Conservation (phyloP, 1,140 invertebrate species). For the Drosophila albomicans region DNA sequence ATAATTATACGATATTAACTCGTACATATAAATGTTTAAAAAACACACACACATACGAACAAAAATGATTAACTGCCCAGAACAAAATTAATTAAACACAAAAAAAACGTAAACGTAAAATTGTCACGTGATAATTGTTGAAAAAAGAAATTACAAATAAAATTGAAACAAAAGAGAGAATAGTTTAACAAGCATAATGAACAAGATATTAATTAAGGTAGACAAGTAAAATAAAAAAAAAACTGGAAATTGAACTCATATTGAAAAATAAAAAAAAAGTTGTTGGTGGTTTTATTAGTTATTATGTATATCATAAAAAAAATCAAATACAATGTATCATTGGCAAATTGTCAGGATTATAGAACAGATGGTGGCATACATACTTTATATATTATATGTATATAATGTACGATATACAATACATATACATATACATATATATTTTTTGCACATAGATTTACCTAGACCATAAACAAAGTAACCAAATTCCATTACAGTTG, state of each 20-base stretch:
- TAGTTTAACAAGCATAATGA: conserved; percentile 64
- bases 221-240: conserved; percentile 56
- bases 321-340: conserved; percentile 64
- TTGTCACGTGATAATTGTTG: conserved; percentile 83
- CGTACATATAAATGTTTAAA: conserved; percentile 78
- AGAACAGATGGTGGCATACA: conserved; percentile 27
- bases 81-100: conserved; percentile 74
- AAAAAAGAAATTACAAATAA: conserved; percentile 33
- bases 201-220: conserved; percentile 77
- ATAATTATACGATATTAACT: conserved; percentile 66
- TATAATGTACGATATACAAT: conserved; percentile 81
- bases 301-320: conserved; percentile 47
- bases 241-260: conserved; percentile 39
- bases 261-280: conserved; percentile 53
- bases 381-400: conserved; percentile 65
- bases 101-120: conserved; percentile 53
- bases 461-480: conserved; percentile 63
- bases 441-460: conserved; percentile 83
- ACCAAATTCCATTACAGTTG: conserved; percentile 38
- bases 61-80: conserved; percentile 67
- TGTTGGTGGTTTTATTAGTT: conserved; percentile 81
- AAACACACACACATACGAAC: conserved; percentile 50
- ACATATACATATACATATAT: conserved; percentile 59
- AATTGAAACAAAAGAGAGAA: conserved; percentile 37
- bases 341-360: conserved; percentile 75